Conservation (phyloP, 2,797 vertebrate genomes). For the Mormyrops boulengeri region DNA sequence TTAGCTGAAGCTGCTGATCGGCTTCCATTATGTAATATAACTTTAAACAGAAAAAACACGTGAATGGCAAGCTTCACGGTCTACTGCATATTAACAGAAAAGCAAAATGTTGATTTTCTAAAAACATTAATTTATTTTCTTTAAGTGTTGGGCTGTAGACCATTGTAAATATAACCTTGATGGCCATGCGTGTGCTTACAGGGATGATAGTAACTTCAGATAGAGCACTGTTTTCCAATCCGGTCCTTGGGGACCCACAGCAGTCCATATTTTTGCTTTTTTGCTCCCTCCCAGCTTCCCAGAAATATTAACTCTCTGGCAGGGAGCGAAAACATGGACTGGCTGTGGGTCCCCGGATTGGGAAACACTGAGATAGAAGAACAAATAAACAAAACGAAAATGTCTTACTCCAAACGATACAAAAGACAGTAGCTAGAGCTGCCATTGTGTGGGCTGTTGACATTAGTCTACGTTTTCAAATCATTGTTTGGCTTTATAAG, state of each 20-base stretch:
- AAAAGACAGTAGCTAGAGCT: background rate
- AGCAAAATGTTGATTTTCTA: background rate
- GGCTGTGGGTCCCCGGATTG: background rate
- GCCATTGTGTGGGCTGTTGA: background rate
- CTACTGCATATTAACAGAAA: background rate
- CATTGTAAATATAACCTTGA: background rate
- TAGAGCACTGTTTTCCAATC: background rate
- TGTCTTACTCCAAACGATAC: background rate
- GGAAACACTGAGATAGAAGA: background rate
- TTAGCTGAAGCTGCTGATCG: background rate
- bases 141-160: background rate
- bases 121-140: background rate
- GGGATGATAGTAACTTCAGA: background rate
- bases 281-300: background rate
- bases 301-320: background rate
- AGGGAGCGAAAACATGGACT: background rate
- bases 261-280: background rate
- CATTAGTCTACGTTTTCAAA: background rate
- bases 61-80: background rate
- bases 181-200: background rate
- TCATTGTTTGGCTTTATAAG: constrained; percentile 11
- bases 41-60: background rate
- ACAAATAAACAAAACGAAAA: background rate
- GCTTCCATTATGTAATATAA: background rate
- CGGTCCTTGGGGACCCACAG: background rate